These are phyloP conservation scores for Dendrolimus houi DNA, from an alignment of 2,888 invertebrate genomes.

Conservation along the genomic window DNA sequence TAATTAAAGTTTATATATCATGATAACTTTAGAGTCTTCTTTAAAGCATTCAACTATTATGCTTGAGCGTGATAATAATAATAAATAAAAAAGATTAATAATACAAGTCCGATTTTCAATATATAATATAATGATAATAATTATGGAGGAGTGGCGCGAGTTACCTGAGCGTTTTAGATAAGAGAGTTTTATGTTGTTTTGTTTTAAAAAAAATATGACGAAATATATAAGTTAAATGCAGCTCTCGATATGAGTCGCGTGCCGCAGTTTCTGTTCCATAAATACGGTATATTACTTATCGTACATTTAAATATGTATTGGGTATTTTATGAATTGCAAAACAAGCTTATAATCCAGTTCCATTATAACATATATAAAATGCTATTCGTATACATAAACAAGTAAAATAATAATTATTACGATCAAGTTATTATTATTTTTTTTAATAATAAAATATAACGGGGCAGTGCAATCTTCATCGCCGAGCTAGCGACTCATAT, in stretches of 20 bases:
- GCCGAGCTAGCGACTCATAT: slow-evolving; percentile 24
- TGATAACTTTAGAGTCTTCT: no score
- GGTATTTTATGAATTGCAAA: no score
- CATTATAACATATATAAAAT: no score
- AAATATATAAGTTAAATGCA: slow-evolving; percentile 38
- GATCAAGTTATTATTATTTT: no score
- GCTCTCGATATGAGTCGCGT: slow-evolving; percentile 39
- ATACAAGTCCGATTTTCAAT: neutral
- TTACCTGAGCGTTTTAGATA: slow-evolving; percentile 52
- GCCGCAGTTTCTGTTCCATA: slow-evolving; percentile 5
- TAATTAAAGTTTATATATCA: no score
- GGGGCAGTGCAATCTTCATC: slow-evolving; percentile 19
- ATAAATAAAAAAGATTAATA: neutral
- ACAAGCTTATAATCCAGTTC: no score
- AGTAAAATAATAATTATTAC: no score
- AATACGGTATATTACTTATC: no score
- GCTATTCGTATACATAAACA: no score
- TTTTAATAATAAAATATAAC: neutral
- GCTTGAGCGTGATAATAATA: no score
- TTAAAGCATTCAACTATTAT: no score
- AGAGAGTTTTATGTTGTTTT: slow-evolving; percentile 38
- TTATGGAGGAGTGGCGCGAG: slow-evolving; percentile 30
- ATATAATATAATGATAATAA: neutral
- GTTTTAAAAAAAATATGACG: slow-evolving; percentile 27
- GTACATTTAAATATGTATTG: no score